Evolutionary conservation across 2,888 invertebrate species (phyloP).

Genomic region (Oligia strigilis): DNA sequence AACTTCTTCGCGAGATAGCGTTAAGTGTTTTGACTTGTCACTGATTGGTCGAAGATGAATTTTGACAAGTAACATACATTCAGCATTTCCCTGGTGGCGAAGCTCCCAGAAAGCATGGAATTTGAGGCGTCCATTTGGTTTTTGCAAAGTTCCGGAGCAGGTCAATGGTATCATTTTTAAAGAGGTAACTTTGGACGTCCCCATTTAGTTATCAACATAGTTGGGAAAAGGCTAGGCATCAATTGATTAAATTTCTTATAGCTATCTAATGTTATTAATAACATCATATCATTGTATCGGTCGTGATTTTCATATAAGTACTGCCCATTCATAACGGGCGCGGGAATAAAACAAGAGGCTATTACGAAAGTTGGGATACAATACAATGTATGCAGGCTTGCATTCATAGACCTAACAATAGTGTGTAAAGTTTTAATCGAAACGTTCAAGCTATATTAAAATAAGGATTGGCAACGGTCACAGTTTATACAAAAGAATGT

Average conservation of each 20-base stretch:
- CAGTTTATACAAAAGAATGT: background rate
- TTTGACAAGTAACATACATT: background rate
- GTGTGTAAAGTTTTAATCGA: constrained; percentile 19
- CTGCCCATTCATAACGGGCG: constrained; percentile 33
- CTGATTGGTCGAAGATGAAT: background rate
- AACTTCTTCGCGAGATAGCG: background rate
- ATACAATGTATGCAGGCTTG: constrained; percentile 20
- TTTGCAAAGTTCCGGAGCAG: background rate
- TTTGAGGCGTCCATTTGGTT: background rate
- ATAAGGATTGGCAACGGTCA: background rate
- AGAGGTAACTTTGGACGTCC: background rate
- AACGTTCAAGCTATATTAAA: constrained; percentile 1
- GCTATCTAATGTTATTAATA: background rate
- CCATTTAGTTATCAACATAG: background rate
- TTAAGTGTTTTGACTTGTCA: background rate
- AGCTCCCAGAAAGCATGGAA: background rate
- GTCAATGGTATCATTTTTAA: background rate
- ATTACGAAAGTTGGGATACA: constrained; percentile 14
- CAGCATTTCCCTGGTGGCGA: background rate
- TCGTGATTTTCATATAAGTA: constrained; percentile 5
- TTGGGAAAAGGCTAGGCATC: background rate
- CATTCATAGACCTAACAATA: constrained; percentile 33
- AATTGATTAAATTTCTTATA: background rate
- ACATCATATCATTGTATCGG: background rate
- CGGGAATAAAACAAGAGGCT: constrained; percentile 39